Evolutionary conservation across 1,140 invertebrate species (phyloP).

Genomic region (Pectinophora gossypiella): DNA sequence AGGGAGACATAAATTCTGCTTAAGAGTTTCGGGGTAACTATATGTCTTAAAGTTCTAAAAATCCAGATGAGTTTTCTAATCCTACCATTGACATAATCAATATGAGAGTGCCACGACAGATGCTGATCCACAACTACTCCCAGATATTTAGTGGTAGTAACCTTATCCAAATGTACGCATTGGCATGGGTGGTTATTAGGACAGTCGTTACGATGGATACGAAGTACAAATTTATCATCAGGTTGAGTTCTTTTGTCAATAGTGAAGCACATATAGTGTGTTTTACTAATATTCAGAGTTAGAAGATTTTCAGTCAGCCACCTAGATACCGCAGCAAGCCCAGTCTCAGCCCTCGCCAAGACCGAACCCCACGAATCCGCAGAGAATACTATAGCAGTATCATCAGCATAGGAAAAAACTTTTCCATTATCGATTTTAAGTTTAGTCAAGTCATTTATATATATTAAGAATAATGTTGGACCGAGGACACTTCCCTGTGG

Average conservation of each 20-base stretch:
- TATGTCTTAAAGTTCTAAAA: too few relatives aligned
- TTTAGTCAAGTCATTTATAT: neutral
- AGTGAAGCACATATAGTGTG: neutral
- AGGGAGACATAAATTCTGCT: too few relatives aligned
- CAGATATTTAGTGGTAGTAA: too few relatives aligned
- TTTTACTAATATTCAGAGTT: neutral
- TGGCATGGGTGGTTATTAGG: too few relatives aligned
- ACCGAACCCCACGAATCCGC: neutral
- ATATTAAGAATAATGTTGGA: slow-evolving; percentile 1
- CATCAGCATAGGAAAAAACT: neutral
- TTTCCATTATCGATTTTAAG: neutral
- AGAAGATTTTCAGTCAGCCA: neutral
- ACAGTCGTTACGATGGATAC: neutral
- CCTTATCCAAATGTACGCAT: too few relatives aligned
- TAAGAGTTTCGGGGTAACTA: too few relatives aligned
- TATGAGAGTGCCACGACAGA: too few relatives aligned
- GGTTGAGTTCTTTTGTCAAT: neutral
- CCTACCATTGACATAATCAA: too few relatives aligned
- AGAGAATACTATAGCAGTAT: neutral
- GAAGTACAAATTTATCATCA: neutral
- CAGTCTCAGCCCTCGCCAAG: neutral
- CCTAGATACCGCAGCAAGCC: neutral
- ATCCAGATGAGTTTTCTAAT: too few relatives aligned
- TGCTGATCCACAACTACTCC: too few relatives aligned
- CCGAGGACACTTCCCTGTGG: slow-evolving; percentile 1